Base-by-base conservation (phyloP, 1,140 invertebrate genomes). In the Euura saliciscinereae region DNA sequence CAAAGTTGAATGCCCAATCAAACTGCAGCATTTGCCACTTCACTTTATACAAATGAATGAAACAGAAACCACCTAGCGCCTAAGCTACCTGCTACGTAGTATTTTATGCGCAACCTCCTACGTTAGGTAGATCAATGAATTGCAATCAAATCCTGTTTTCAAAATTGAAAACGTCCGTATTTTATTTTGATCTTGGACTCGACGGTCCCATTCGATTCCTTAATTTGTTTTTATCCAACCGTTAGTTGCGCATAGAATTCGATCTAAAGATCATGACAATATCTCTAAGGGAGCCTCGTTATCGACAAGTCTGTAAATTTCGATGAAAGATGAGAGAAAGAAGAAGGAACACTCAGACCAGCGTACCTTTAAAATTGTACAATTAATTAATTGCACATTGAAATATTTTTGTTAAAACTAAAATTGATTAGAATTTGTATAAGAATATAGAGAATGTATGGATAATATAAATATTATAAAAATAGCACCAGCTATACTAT, bases 41-140 rank as follows among this genome's bases (percentile, higher is more conserved):
- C 80, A 84, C 65, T 83, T 85, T 69, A 83, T 83, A 44, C 82
- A 83, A 73, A 84, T 83, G 79, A 85, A 85, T 73, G 83, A 84
- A 76, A 82, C 78, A 44, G 80, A 82, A 74, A 83, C 79, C 66
- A 81, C 79, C 74, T 82, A 83, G 81, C 80, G 74, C 67, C 69
- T 71, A 45, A 59, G 51, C 51, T 59, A 59, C 13, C 51, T 6
- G 51, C 51, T 4, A 59, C 51, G 51, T 59, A 59, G 51, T 59
- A 59, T 59, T 59, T 59, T 59, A 59, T 59, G 51, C 51, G 51
- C 51, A 59, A 59, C 51, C 51, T 59, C 13, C 51, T 59, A 59
- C 13, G 51, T 59, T 59, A 59, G 51, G 51, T 59, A 59, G 28
- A 28, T 28, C 28, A 28, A 28, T 28, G 28, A 28, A 28, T 28